Percentiles rank a stretch among this genome's conserved stretches.
Conservation (phyloP, 2,888 invertebrate genomes). For the Chloroclystis v-ata region DNA sequence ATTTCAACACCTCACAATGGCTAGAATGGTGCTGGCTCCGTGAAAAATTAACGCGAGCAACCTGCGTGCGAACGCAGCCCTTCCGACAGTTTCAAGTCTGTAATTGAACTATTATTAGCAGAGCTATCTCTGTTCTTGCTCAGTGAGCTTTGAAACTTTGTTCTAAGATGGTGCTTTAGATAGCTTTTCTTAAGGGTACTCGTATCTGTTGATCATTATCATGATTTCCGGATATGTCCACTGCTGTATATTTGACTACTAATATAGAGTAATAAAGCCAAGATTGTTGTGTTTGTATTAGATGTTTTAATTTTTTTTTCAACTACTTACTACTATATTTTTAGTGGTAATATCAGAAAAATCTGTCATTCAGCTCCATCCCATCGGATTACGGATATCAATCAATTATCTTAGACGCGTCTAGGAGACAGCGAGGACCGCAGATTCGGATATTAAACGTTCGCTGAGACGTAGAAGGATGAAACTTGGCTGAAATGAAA, state of each 20-base stretch:
- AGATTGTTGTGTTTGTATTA: too few relatives aligned
- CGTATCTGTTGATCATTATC: too few relatives aligned
- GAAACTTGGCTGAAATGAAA: constrained; percentile 15
- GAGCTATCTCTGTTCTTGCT: constrained; percentile 9
- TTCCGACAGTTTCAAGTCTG: constrained; percentile 26
- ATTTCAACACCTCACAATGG: constrained; percentile 61
- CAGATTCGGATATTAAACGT: constrained; percentile 69
- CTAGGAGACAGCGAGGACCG: constrained; percentile 65
- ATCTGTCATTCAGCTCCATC: not conserved
- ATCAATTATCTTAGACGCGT: constrained; percentile 72
- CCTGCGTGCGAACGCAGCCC: constrained; percentile 41
- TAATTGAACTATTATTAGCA: constrained; percentile 27
- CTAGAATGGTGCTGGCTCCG: constrained; percentile 48
- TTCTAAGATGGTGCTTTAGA: not conserved
- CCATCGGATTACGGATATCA: constrained; percentile 38
- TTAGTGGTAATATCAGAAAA: too few relatives aligned
- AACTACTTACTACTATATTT: too few relatives aligned
- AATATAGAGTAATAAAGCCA: too few relatives aligned
- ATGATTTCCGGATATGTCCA: too few relatives aligned
- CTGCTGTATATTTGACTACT: too few relatives aligned
- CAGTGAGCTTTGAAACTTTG: constrained; percentile 8
- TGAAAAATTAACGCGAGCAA: constrained; percentile 59
- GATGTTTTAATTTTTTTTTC: too few relatives aligned
- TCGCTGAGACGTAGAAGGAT: constrained; percentile 47
- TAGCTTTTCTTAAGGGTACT: not conserved